Evolutionary conservation across 2,797 vertebrate genomes (phyloP).

Genomic region (Leptoclinus maculatus): DNA sequence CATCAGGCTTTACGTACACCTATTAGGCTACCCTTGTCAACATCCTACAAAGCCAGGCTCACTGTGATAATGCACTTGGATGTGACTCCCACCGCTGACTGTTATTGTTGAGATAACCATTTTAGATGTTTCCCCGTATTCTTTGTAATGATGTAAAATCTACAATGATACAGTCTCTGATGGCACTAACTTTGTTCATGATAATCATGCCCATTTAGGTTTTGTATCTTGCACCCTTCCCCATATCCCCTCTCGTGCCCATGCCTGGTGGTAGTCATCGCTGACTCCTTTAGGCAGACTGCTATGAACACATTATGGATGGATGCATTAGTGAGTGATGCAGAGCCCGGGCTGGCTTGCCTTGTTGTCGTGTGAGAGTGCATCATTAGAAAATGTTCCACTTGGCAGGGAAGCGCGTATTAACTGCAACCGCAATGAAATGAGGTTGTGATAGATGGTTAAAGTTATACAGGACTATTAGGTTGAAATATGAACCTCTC

Average conservation of each 20-base stretch:
- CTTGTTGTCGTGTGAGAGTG: constrained; percentile 90
- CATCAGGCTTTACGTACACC: constrained; percentile 70
- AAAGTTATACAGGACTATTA: constrained; percentile 92
- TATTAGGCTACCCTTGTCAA: constrained; percentile 76
- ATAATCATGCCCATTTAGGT: constrained; percentile 86
- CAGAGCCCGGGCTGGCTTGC: constrained; percentile 82
- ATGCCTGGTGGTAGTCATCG: constrained; percentile 76
- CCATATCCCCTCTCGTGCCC: constrained; percentile 72
- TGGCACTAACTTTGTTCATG: constrained; percentile 84
- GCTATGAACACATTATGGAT: constrained; percentile 90
- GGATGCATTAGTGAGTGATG: constrained; percentile 91
- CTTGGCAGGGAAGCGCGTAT: constrained; percentile 88
- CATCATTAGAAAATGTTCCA: constrained; percentile 92
- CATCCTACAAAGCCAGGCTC: constrained; percentile 70
- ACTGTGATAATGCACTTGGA: constrained; percentile 70
- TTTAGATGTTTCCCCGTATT: constrained; percentile 80
- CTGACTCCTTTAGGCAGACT: constrained; percentile 85
- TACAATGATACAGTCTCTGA: constrained; percentile 82
- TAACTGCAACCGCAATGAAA: constrained; percentile 89
- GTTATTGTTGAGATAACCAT: constrained; percentile 76
- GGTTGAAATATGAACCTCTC: constrained; percentile 91
- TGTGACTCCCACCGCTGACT: constrained; percentile 68
- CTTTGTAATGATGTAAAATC: constrained; percentile 85
- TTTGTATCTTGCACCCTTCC: constrained; percentile 78
- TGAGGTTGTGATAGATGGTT: constrained; percentile 93